These are phyloP conservation scores for Tiaroga cobitis DNA, from an alignment of 2,797 vertebrate species.

Conservation along the genomic window DNA sequence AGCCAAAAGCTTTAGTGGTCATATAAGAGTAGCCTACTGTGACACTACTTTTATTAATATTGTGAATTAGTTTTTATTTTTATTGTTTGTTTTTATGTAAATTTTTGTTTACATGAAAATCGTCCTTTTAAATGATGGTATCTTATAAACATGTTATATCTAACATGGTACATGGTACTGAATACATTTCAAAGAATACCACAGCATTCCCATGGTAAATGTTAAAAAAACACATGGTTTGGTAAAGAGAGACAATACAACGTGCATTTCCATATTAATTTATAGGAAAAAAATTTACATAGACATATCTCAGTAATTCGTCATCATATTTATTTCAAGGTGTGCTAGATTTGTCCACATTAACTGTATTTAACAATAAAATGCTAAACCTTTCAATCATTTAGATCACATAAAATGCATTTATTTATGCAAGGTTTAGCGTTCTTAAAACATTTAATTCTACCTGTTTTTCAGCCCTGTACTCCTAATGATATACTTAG, in stretches of 20 bases:
- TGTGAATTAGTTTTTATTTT: not conserved
- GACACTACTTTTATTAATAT: not conserved
- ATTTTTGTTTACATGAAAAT: not conserved
- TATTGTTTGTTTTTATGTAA: not conserved
- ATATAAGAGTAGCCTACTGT: not conserved
- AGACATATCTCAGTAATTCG: conserved; percentile 6
- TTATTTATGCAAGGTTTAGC: not conserved
- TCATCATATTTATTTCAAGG: conserved; percentile 24
- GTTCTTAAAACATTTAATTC: not conserved
- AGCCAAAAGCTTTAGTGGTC: no score
- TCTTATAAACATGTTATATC: not conserved
- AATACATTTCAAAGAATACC: not conserved
- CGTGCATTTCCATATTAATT: not conserved
- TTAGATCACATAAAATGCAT: not conserved
- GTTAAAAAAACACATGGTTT: not conserved
- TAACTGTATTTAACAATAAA: not conserved
- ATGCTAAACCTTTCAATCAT: not conserved
- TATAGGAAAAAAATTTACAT: not conserved
- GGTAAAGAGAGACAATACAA: not conserved
- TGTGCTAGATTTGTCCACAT: not conserved
- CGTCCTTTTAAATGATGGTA: not conserved
- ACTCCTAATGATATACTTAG: not conserved
- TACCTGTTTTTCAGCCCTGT: not conserved
- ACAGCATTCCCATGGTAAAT: not conserved
- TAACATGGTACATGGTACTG: not conserved